Percentiles rank a stretch among this genome's conserved stretches.
phyloP scores from a whole-genome alignment of 2,113 vertebrate species.

The Loxodonta africana region DNA sequence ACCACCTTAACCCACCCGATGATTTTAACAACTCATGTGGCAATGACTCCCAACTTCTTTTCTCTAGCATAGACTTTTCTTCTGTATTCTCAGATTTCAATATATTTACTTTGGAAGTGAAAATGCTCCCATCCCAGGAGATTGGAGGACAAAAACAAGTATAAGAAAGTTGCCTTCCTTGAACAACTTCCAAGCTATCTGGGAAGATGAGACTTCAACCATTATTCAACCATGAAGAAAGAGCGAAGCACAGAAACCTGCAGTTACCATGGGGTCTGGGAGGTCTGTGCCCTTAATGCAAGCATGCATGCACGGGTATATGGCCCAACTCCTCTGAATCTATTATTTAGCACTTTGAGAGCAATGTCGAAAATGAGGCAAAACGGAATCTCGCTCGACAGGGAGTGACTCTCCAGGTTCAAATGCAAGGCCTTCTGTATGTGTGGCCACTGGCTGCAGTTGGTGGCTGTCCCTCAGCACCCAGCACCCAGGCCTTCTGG shows the following conservation, averaged over 20 bases:
- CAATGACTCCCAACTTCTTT: background rate
- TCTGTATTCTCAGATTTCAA: background rate
- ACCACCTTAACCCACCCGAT: background rate
- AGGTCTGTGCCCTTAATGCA: background rate
- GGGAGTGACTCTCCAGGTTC: background rate
- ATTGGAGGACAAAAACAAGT: background rate
- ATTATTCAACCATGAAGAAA: background rate
- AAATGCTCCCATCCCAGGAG: background rate
- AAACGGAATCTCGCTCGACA: background rate
- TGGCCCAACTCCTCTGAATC: background rate
- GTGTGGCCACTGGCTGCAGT: background rate
- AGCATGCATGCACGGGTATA: background rate
- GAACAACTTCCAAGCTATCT: background rate
- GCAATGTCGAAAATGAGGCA: background rate
- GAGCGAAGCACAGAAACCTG: background rate
- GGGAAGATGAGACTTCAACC: background rate
- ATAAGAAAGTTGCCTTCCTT: background rate
- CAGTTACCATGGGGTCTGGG: background rate
- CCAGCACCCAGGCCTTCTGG: background rate
- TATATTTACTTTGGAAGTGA: conserved; percentile 5
- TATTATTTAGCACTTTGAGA: background rate
- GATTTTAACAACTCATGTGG: background rate
- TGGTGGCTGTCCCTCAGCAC: background rate
- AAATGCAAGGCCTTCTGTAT: background rate
- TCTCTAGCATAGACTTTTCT: background rate